A percentile compares a stretch with the other conserved stretches of the same genome.
Conservation (phyloP, 2,797 vertebrate species). For the Halcyon chelicuti region DNA sequence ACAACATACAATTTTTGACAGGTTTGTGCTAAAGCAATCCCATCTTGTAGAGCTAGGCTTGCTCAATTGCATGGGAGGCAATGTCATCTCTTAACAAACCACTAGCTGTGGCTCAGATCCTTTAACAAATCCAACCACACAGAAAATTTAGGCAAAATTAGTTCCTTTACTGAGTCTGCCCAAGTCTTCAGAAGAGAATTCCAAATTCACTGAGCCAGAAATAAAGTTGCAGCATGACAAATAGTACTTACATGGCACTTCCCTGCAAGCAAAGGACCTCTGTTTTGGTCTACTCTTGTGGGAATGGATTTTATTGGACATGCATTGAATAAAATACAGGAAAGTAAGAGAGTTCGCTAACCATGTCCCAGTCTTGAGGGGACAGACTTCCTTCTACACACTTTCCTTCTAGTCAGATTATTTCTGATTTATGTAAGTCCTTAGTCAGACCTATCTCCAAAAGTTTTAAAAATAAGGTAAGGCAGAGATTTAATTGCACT, state of each 20-base stretch:
- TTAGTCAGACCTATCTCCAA: background rate
- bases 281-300: background rate
- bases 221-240: background rate
- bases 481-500: background rate
- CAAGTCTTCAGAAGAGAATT: background rate
- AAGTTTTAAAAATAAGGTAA: background rate
- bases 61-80: background rate
- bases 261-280: background rate
- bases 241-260: background rate
- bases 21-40: background rate
- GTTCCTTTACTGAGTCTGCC: background rate
- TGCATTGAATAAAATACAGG: background rate
- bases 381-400: background rate
- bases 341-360: background rate
- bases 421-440: background rate
- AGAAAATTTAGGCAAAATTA: background rate
- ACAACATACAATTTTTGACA: fast-evolving
- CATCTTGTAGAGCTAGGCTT: background rate
- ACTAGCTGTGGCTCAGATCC: background rate
- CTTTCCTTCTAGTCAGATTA: background rate
- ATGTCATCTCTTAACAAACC: background rate
- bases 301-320: background rate
- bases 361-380: background rate
- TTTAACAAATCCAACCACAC: background rate
- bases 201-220: background rate